These are phyloP conservation scores for Glyptemys insculpta DNA, from an alignment of 2,797 vertebrate genomes.

Conservation along the genomic window DNA sequence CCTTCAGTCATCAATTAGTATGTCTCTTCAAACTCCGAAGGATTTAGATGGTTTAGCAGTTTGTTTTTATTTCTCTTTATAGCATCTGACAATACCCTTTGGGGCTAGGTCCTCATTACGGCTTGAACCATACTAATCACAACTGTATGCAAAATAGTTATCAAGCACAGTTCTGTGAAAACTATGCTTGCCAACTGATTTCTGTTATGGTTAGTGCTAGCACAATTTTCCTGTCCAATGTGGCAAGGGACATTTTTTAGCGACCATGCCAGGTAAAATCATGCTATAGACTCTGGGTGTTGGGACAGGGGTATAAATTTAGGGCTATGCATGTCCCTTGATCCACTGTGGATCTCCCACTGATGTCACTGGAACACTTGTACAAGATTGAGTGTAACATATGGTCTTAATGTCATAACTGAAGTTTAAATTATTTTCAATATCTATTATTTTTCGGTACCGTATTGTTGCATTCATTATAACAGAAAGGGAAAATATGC, in stretches of 20 bases:
- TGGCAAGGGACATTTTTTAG: neutral
- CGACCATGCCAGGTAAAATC: neutral
- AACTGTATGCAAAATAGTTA: neutral
- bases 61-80: neutral
- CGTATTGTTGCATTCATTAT: neutral
- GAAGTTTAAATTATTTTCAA: neutral
- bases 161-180: neutral
- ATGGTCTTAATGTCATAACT: neutral
- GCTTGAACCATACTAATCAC: neutral
- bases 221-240: neutral
- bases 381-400: neutral
- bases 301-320: neutral
- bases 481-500: neutral
- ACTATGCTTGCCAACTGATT: neutral
- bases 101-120: neutral
- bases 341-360: neutral
- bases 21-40: neutral
- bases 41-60: neutral
- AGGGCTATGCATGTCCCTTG: neutral
- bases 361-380: neutral
- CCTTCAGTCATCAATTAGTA: neutral
- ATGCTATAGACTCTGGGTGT: neutral
- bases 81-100: accelerated
- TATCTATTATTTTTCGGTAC: neutral
- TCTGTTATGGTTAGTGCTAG: neutral